Evolutionary conservation across 2,888 invertebrate genomes (phyloP).

Genomic region (Cosmorhoe ocellata): DNA sequence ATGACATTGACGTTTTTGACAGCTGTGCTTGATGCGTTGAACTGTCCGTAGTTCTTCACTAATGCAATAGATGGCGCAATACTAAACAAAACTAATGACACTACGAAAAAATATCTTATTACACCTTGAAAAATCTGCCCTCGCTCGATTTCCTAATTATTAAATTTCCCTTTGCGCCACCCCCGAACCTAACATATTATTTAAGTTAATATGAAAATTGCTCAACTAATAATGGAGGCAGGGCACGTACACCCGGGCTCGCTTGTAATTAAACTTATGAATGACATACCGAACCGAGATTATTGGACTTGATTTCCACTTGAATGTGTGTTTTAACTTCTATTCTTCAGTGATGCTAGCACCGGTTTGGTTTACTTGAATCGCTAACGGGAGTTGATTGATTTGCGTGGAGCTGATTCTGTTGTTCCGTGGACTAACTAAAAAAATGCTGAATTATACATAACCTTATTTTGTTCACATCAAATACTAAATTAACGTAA

Average conservation of each 20-base stretch:
- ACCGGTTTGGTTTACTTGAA: neutral
- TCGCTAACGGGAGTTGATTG: too few relatives aligned
- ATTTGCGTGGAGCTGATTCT: too few relatives aligned
- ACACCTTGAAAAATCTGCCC: neutral
- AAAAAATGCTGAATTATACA: too few relatives aligned
- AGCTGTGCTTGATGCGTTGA: too few relatives aligned
- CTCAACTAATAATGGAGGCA: constrained; percentile 71
- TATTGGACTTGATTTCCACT: constrained; percentile 35
- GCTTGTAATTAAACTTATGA: constrained; percentile 58
- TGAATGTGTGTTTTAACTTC: constrained; percentile 34
- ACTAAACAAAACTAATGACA: too few relatives aligned
- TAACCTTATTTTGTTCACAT: too few relatives aligned
- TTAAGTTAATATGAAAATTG: constrained; percentile 80
- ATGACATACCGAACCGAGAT: constrained; percentile 50
- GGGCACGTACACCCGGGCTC: constrained; percentile 58
- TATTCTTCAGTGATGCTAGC: constrained; percentile 6
- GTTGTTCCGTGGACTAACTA: too few relatives aligned
- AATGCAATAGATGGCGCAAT: too few relatives aligned
- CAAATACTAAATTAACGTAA: too few relatives aligned
- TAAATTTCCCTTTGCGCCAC: constrained; percentile 15
- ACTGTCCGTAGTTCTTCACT: too few relatives aligned
- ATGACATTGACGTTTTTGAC: too few relatives aligned
- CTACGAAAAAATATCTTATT: too few relatives aligned
- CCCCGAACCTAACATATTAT: constrained; percentile 65
- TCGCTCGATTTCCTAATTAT: neutral